These are phyloP conservation scores for Phaenicophaeus curvirostris DNA, from an alignment of 2,797 vertebrate species.

Conservation along the genomic window DNA sequence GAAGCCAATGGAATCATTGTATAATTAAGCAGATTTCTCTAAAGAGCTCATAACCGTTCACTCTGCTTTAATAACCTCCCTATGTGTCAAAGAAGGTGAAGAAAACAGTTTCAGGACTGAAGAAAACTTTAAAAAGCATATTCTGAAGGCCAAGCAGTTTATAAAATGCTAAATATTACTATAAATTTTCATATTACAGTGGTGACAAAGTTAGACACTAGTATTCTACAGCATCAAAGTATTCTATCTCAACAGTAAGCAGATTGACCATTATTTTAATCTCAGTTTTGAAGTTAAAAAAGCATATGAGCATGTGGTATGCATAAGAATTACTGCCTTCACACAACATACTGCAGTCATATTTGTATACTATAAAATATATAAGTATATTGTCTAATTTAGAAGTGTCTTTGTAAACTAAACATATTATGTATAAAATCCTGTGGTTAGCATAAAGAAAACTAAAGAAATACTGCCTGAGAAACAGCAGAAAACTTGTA, in stretches of 20 bases:
- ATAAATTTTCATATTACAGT: not conserved
- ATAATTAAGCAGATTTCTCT: constrained; percentile 54
- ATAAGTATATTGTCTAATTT: not conserved
- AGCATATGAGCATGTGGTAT: constrained; percentile 33
- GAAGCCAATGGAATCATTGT: constrained; percentile 59
- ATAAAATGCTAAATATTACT: not conserved
- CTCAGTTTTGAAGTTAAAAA: constrained; percentile 53
- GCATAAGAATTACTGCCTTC: constrained; percentile 48
- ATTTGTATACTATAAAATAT: not conserved
- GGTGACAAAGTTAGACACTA: not conserved
- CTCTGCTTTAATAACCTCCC: constrained; percentile 50
- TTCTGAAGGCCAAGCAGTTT: not conserved
- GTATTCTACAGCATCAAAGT: constrained; percentile 41
- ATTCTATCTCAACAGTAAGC: constrained; percentile 44
- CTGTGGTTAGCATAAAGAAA: not conserved
- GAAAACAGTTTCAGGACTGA: not conserved
- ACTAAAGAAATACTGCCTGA: not conserved
- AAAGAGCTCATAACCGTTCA: constrained; percentile 47
- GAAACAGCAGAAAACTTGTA: not conserved
- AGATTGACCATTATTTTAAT: constrained; percentile 23
- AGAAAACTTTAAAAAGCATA: not conserved
- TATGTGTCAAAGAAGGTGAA: not conserved
- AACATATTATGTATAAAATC: not conserved
- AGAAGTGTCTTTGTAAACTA: not conserved
- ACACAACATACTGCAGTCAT: not conserved